A percentile compares a stretch with the other conserved stretches of the same genome.
Evolutionary conservation across 2,888 invertebrate genomes (phyloP).

Genomic region (Andrena chrysosceles): DNA sequence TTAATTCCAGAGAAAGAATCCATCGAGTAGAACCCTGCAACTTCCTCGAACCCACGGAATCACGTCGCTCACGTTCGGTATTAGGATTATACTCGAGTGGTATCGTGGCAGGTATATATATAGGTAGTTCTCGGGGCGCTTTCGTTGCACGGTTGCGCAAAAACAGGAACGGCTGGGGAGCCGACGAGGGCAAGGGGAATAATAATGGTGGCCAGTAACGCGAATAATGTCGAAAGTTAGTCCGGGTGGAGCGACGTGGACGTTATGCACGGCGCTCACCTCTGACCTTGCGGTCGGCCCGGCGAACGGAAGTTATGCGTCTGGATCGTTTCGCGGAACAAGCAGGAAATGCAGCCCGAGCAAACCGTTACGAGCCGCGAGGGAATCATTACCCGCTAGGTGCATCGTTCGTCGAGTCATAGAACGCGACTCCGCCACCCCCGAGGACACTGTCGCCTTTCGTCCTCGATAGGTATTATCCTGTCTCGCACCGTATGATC

Average conservation of each 20-base stretch:
- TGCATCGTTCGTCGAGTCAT: slow-evolving; percentile 51
- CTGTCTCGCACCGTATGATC: not conserved
- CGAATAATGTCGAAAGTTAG: slow-evolving; percentile 77
- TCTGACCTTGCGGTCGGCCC: slow-evolving; percentile 70
- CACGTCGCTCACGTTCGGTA: not conserved
- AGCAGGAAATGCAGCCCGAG: slow-evolving; percentile 63
- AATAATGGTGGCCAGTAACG: slow-evolving; percentile 68
- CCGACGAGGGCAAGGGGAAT: slow-evolving; percentile 40
- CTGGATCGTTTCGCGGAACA: slow-evolving; percentile 75
- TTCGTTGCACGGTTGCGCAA: slow-evolving; percentile 31
- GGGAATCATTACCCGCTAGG: slow-evolving; percentile 68
- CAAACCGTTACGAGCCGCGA: slow-evolving; percentile 70
- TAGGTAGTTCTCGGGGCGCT: not conserved
- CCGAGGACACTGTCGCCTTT: slow-evolving; percentile 45
- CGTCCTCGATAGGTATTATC: slow-evolving; percentile 27
- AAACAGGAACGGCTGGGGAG: slow-evolving; percentile 16
- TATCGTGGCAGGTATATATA: slow-evolving; percentile 15
- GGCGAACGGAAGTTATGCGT: slow-evolving; percentile 77
- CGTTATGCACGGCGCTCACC: slow-evolving; percentile 67
- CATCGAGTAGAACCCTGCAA: no score
- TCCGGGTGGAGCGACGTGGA: slow-evolving; percentile 61
- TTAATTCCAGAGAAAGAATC: slow-evolving; percentile 21
- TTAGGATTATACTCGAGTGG: not conserved
- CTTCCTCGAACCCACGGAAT: not conserved
- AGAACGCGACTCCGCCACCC: slow-evolving; percentile 24